phyloP scores from a whole-genome alignment of 1,140 invertebrate species.

The Sarcophaga bullata region DNA sequence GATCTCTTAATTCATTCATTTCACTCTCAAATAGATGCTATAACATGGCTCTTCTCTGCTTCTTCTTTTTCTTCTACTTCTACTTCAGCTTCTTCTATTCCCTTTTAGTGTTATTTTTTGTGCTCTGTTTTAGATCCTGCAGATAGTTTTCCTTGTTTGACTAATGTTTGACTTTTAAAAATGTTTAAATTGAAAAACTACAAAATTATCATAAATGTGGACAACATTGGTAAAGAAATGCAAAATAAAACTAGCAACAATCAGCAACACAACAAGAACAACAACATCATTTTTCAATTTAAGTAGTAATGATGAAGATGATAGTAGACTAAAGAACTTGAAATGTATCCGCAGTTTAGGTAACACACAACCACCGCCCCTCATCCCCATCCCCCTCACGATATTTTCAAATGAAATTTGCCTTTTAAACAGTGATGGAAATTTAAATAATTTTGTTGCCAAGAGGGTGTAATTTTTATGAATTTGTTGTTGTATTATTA shows the following conservation, averaged over 20 bases:
- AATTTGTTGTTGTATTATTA: no score
- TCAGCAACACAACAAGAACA: neutral
- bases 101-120: neutral
- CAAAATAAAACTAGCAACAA: no score
- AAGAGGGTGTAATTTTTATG: no score
- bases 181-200: constrained; percentile 1
- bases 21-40: neutral
- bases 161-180: constrained; percentile 8
- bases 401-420: neutral
- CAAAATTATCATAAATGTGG: neutral
- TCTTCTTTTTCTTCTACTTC: no score
- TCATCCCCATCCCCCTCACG: neutral
- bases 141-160: neutral
- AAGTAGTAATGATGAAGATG: neutral
- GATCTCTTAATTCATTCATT: neutral
- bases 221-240: no score
- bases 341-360: neutral
- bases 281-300: neutral
- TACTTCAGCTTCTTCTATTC: neutral
- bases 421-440: neutral
- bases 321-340: neutral
- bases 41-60: no score
- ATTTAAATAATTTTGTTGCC: neutral
- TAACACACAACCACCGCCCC: no score
- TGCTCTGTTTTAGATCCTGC: neutral